Percentiles rank a stretch among this genome's conserved stretches.
Conservation (phyloP, 1,140 invertebrate species). For the Bombus turneri region DNA sequence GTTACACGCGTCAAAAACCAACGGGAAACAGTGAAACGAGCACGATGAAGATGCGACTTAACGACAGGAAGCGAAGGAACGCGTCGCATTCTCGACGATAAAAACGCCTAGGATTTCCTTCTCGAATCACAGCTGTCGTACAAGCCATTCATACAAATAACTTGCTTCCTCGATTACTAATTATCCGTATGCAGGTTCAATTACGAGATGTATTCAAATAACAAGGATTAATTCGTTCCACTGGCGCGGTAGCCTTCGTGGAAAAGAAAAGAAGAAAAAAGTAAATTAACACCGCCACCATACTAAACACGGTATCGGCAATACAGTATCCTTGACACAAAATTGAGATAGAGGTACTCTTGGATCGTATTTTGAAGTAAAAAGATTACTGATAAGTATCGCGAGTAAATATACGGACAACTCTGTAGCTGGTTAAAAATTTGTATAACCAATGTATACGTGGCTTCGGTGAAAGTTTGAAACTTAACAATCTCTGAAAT, state of each 20-base stretch:
- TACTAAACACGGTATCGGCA: conserved; percentile 15
- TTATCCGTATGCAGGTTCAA: conserved; percentile 53
- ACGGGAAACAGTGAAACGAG: background rate
- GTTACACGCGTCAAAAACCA: background rate
- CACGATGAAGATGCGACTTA: background rate
- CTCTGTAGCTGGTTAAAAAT: background rate
- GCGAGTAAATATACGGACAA: background rate
- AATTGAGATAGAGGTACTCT: conserved; percentile 23
- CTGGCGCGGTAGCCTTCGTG: conserved; percentile 56
- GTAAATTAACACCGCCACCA: conserved; percentile 21
- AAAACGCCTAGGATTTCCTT: conserved; percentile 12
- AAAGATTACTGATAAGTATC: background rate
- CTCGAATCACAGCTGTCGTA: background rate
- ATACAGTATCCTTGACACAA: conserved; percentile 58
- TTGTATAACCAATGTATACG: background rate
- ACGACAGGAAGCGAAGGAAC: conserved; percentile 14
- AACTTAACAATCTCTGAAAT: too few relatives aligned
- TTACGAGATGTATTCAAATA: conserved; percentile 54
- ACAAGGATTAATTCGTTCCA: conserved; percentile 64
- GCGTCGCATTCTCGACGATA: background rate
- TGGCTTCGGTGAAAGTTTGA: too few relatives aligned
- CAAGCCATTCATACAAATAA: conserved; percentile 29
- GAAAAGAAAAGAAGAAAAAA: conserved; percentile 39
- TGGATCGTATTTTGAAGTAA: background rate
- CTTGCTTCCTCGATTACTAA: conserved; percentile 58